Percentiles rank a stretch among this genome's conserved stretches.
phyloP scores from a whole-genome alignment of 1,140 invertebrate species.

The Chymomyza costata region DNA sequence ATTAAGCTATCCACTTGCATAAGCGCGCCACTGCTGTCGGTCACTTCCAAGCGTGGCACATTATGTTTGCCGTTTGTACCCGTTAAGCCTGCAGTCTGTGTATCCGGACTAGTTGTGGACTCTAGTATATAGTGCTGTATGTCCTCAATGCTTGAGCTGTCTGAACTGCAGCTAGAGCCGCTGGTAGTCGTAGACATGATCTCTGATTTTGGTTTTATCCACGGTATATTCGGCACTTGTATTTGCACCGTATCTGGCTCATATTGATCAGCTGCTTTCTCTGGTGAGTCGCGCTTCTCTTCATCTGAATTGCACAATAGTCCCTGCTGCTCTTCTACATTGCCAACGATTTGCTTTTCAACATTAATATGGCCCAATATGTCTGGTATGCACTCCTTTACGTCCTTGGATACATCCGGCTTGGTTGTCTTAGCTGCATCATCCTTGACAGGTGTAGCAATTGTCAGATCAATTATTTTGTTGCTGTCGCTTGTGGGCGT shows the following conservation, averaged over 20 bases:
- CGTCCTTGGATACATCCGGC: conserved; percentile 67
- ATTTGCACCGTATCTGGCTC: conserved; percentile 73
- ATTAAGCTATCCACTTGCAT: conserved; percentile 79
- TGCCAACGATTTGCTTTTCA: conserved; percentile 33
- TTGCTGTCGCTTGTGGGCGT: conserved; percentile 45
- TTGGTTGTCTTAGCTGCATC: conserved; percentile 26
- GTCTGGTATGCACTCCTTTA: conserved; percentile 66
- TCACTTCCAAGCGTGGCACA: conserved; percentile 81
- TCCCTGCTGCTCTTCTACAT: conserved; percentile 48
- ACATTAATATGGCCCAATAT: conserved; percentile 59
- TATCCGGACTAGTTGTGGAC: conserved; percentile 74
- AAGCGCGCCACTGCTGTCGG: conserved; percentile 80
- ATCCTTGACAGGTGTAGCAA: conserved; percentile 25
- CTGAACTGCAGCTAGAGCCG: conserved; percentile 52
- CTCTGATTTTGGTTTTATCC: conserved; percentile 75
- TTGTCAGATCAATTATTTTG: conserved; percentile 55
- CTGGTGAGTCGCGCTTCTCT: conserved; percentile 74
- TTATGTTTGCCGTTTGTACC: conserved; percentile 47
- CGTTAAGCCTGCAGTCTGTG: conserved; percentile 44
- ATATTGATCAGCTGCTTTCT: conserved; percentile 78
- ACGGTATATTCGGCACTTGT: conserved; percentile 81
- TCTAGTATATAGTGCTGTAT: conserved; percentile 74
- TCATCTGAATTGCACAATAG: conserved; percentile 50
- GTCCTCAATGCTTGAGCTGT: conserved; percentile 70
- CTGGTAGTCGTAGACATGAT: conserved; percentile 50